Evolutionary conservation across 92 coral and sea anemone species (phyloP).

Genomic region (Porites rus): DNA sequence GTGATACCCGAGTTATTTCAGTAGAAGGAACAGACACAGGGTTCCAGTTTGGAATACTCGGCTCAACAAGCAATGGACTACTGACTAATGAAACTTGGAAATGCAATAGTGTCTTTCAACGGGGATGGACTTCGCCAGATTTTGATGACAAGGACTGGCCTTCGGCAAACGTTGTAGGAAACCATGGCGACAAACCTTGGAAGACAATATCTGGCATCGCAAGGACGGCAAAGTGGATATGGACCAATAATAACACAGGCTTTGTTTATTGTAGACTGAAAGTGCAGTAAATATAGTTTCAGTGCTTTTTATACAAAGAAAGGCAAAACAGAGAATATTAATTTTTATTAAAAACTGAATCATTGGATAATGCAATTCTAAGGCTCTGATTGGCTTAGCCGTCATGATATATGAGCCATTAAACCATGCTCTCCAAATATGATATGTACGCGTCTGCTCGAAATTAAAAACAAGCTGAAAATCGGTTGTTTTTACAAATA

Average conservation of each 20-base stretch:
- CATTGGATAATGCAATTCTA: too few relatives aligned
- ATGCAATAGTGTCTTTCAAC: slow-evolving; percentile 13
- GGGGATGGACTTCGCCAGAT: slow-evolving; percentile 45
- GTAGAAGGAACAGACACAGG: slow-evolving; percentile 33
- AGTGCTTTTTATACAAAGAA: too few relatives aligned
- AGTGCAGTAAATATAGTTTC: not conserved
- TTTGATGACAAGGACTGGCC: slow-evolving; percentile 67
- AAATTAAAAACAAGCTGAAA: too few relatives aligned
- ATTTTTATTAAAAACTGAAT: too few relatives aligned
- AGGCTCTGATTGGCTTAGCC: too few relatives aligned
- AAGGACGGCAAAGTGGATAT: slow-evolving; percentile 67
- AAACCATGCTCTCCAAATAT: too few relatives aligned
- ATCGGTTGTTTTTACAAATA: too few relatives aligned
- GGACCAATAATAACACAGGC: slow-evolving; percentile 27
- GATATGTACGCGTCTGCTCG: too few relatives aligned
- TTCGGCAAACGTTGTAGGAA: slow-evolving; percentile 27
- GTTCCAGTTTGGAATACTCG: slow-evolving; percentile 49
- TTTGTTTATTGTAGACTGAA: slow-evolving; percentile 51
- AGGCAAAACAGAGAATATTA: too few relatives aligned
- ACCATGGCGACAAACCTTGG: slow-evolving; percentile 29
- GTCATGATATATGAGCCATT: too few relatives aligned
- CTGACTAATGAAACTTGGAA: slow-evolving; percentile 1
- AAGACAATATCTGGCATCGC: slow-evolving; percentile 27
- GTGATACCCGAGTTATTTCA: slow-evolving; percentile 44
- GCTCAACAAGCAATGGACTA: slow-evolving; percentile 64